These are phyloP conservation scores for Cheilosia grossa DNA, from an alignment of 2,888 invertebrate species.

Conservation along the genomic window DNA sequence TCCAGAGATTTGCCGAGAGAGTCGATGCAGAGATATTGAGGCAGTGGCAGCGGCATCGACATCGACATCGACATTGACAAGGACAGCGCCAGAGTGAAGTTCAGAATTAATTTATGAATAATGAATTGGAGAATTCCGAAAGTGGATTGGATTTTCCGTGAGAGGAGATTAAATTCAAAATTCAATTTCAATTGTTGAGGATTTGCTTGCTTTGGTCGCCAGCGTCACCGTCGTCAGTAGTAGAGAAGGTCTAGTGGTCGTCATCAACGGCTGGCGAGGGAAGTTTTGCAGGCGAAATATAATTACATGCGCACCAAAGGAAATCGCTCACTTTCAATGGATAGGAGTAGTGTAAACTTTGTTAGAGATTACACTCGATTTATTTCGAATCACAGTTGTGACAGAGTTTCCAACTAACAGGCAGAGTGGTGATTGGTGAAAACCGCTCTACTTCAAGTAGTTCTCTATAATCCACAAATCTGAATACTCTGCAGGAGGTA, in stretches of 20 bases:
- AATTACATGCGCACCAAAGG: not conserved
- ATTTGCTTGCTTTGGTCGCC: conserved; percentile 15
- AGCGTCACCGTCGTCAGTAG: not conserved
- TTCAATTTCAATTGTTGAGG: conserved; percentile 65
- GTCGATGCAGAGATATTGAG: conserved; percentile 10
- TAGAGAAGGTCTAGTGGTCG: not conserved
- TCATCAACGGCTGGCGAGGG: not conserved
- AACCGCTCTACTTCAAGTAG: conserved; percentile 1
- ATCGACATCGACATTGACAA: not conserved
- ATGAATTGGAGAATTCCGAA: conserved; percentile 56
- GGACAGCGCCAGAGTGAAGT: conserved; percentile 14
- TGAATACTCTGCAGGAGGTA: not conserved
- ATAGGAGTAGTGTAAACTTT: conserved; percentile 19
- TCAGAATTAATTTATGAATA: conserved; percentile 67
- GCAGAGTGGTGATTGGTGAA: not conserved
- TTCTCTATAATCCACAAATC: not conserved
- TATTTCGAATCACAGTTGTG: conserved; percentile 18
- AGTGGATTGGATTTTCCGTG: conserved; percentile 59
- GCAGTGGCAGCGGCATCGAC: not conserved
- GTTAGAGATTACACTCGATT: conserved; percentile 22
- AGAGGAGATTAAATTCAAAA: conserved; percentile 61
- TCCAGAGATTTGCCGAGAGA: conserved; percentile 46
- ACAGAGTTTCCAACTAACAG: not conserved
- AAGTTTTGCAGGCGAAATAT: not conserved
- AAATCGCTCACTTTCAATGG: not conserved